A percentile compares a stretch with the other conserved stretches of the same genome.
These are phyloP conservation scores for Sylvietta virens DNA, from an alignment of 2,113 vertebrate genomes.

Conservation along the genomic window DNA sequence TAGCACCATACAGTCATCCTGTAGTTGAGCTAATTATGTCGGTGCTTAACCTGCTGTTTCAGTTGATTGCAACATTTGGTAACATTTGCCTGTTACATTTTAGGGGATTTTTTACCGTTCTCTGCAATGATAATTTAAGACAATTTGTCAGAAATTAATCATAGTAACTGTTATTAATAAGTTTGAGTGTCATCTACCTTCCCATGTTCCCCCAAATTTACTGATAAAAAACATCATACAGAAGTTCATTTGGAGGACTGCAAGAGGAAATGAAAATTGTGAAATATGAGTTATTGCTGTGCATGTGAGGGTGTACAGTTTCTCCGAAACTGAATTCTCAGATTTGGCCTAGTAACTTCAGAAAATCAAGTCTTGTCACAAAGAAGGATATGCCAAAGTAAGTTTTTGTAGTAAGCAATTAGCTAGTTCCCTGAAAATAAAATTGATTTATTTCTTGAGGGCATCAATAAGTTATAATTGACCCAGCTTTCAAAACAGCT, in stretches of 20 bases:
- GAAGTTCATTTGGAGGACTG: neutral
- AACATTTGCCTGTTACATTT: neutral
- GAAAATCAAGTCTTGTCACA: neutral
- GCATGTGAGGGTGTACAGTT: neutral
- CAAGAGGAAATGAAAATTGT: neutral
- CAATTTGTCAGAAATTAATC: neutral
- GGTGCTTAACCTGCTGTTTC: neutral
- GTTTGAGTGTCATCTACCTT: neutral
- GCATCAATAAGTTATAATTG: neutral
- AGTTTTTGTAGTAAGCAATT: neutral
- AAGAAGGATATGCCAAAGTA: neutral
- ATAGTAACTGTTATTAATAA: neutral
- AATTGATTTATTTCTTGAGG: neutral
- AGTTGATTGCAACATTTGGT: neutral
- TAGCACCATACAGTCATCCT: neutral
- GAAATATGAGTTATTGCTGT: neutral
- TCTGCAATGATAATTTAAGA: neutral
- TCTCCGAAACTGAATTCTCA: neutral
- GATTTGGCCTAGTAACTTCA: neutral
- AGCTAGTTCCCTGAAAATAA: neutral
- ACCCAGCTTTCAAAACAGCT: neutral
- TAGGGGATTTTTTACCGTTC: fast-evolving
- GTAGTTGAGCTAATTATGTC: neutral
- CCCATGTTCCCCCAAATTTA: neutral
- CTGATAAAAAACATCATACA: neutral